phyloP scores from a whole-genome alignment of 2,797 vertebrate genomes.

The Zenarchopterus dispar region DNA sequence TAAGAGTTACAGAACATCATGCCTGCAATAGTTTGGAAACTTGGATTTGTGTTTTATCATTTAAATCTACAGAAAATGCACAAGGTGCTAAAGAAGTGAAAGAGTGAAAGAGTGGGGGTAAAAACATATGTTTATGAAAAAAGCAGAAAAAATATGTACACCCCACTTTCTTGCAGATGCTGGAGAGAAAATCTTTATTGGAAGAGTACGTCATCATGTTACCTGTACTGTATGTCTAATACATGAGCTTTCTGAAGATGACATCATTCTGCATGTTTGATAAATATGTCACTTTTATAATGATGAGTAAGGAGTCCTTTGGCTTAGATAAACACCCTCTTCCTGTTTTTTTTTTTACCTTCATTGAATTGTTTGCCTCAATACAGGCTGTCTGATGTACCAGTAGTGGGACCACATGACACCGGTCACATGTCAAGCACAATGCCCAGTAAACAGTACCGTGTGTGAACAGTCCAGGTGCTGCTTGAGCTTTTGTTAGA shows the following conservation, averaged over 20 bases:
- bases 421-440: conserved; percentile 22
- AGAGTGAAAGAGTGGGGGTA: not conserved
- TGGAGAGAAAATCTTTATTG: not conserved
- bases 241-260: not conserved
- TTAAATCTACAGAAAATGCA: not conserved
- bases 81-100: not conserved
- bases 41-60: not conserved
- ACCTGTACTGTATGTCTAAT: no score
- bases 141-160: no score
- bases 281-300: not conserved
- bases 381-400: not conserved
- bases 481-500: conserved; percentile 48
- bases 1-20: conserved; percentile 20
- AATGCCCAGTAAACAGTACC: conserved; percentile 47
- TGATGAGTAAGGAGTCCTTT: not conserved
- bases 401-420: conserved; percentile 10
- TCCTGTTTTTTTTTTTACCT: conserved; percentile 4
- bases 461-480: conserved; percentile 70
- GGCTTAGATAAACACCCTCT: conserved; percentile 7
- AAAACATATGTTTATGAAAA: no score
- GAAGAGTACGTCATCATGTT: not conserved
- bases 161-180: not conserved
- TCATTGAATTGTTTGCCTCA: conserved; percentile 34
- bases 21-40: not conserved
- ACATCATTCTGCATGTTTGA: not conserved